phyloP scores from a whole-genome alignment of 2,113 vertebrate genomes.

The Phainopepla nitens region DNA sequence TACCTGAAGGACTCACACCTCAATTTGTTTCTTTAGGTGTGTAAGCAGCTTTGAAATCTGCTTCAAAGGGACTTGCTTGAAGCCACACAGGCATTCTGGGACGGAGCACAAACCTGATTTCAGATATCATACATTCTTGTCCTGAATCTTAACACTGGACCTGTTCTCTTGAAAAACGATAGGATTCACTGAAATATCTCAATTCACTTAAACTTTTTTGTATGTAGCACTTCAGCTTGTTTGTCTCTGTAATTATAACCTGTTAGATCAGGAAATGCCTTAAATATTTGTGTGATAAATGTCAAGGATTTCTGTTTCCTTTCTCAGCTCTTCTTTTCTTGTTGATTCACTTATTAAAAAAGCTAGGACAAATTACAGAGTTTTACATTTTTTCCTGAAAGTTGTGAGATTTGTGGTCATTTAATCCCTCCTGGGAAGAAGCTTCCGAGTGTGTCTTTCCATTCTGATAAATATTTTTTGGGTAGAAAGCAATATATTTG shows the following conservation, averaged over 20 bases:
- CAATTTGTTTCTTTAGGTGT: background rate
- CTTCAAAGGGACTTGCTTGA: background rate
- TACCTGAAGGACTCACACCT: background rate
- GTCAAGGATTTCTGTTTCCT: background rate
- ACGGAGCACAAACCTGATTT: background rate
- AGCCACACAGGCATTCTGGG: background rate
- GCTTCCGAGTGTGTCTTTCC: background rate
- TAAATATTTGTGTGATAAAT: background rate
- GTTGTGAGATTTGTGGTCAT: conserved; percentile 13
- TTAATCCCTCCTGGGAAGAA: conserved; percentile 26
- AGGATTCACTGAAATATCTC: background rate
- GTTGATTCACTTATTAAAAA: background rate
- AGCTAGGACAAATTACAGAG: background rate
- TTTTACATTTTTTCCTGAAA: conserved; percentile 11
- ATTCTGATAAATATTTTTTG: conserved; percentile 51
- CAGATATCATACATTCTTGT: background rate
- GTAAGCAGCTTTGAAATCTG: background rate
- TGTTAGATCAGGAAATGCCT: background rate
- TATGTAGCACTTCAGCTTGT: background rate
- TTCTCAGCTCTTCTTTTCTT: background rate
- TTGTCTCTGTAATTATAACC: background rate
- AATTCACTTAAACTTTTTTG: background rate
- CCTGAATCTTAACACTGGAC: background rate
- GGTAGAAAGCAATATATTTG: conserved; percentile 39
- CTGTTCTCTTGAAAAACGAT: background rate